Evolutionary conservation across 2,113 vertebrate species (phyloP).

Genomic region (Mesoclemmys tuberculata): DNA sequence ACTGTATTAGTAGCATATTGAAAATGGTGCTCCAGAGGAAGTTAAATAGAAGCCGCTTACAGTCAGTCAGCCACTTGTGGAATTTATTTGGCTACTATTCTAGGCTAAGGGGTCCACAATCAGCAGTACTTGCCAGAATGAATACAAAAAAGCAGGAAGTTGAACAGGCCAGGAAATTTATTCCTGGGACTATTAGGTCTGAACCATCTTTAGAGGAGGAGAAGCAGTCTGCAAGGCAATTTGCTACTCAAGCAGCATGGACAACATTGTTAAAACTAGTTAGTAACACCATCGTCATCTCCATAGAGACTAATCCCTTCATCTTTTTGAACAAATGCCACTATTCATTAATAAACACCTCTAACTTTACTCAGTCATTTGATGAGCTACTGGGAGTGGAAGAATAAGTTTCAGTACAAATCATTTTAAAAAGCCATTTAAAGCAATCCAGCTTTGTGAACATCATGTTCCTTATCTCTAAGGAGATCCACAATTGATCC

Average conservation of each 20-base stretch:
- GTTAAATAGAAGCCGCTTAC: no score
- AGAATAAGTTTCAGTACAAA: background rate
- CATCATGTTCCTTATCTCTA: background rate
- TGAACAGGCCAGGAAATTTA: background rate
- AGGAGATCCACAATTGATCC: background rate
- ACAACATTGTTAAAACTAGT: background rate
- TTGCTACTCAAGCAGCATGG: background rate
- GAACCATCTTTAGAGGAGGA: background rate
- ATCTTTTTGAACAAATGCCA: background rate
- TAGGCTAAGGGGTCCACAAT: background rate
- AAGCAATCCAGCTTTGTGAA: background rate
- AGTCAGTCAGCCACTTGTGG: background rate
- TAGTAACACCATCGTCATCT: background rate
- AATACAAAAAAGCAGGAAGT: background rate
- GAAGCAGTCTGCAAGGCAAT: background rate
- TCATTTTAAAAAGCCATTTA: background rate
- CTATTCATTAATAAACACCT: background rate
- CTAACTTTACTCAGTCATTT: background rate
- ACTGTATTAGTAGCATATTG: no score
- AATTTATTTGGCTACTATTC: background rate
- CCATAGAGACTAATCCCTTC: background rate
- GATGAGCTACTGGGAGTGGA: background rate
- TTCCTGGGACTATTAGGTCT: background rate
- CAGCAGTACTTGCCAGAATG: background rate
- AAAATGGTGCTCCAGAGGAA: no score